Evolutionary conservation across 1,140 invertebrate species (phyloP), one percentile per base, ranked within the genome.

Genomic region (Diploscapter pachys): DNA sequence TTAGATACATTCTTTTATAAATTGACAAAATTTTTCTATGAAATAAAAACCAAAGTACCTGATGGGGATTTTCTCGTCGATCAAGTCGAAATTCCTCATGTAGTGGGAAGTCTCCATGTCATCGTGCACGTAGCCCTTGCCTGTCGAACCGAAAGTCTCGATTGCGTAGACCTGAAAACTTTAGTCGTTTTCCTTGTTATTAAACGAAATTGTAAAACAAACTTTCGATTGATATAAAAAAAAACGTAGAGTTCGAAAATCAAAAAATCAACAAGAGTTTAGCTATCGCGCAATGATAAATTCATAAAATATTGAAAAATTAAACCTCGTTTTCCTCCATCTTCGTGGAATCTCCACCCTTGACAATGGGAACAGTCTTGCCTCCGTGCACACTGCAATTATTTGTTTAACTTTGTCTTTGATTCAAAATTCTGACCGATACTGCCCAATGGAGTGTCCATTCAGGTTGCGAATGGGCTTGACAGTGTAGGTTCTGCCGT

Each of bases 101-200:
- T 99, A 99, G 88, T 99, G 97, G 53, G 95, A 98, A 77, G 92
- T 93, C 83, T 99, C 96, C 92, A 98, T 95, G 86, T 99, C 97
- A 87, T 99, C 96, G 86, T 98, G 94, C 2, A 99, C 96, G 70
- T 93, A 89, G 9, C 97, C 97, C 78, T 92, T 91, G 3, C 97
- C 97, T 9, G 97, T 99, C 3, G 95, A 98, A 5, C 97, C 97
- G 86, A 99, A 99, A 0, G 97, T 99, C 88, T 99, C 97, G 78
- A 99, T 99, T 0, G 97, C 97, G 88, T 98, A 99, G 85, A 98
- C 94, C 31, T 31, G 31, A 31, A 31, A 31, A 31, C 31, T 31
- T 31, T 31, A 31, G 31, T 31, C 31, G 31, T 31, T 31, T 31
- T 31, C 31, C 31, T 31, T 31, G 31, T 31, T 31, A 31, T 31